A percentile compares a stretch with the other conserved stretches of the same genome.
These are phyloP conservation scores for Scaeva pyrastri DNA, from an alignment of 2,888 invertebrate genomes.

Conservation along the genomic window DNA sequence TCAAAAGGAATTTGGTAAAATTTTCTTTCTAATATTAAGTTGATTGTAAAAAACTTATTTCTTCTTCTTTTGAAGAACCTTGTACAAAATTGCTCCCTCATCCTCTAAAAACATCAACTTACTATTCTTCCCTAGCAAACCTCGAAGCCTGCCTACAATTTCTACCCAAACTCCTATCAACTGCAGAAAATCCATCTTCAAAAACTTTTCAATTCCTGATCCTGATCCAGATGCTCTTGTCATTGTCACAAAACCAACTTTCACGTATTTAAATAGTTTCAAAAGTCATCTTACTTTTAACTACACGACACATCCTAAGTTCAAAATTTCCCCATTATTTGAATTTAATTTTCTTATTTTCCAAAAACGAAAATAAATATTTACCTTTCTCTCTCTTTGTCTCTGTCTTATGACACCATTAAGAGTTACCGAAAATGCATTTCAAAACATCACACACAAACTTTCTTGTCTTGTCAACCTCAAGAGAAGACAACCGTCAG, in stretches of 20 bases:
- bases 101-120: too few species aligned
- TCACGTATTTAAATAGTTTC: background rate
- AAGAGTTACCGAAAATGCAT: constrained; percentile 56
- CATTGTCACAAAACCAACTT: background rate
- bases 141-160: too few species aligned
- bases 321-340: constrained; percentile 21
- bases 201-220: background rate
- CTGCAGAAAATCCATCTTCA: background rate
- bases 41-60: too few species aligned
- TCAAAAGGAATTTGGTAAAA: too few species aligned
- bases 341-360: constrained; percentile 53
- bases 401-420: constrained; percentile 20
- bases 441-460: constrained; percentile 37
- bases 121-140: too few species aligned
- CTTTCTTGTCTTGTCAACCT: constrained; percentile 5
- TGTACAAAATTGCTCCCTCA: too few species aligned
- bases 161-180: too few species aligned
- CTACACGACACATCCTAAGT: background rate
- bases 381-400: too few species aligned
- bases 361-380: background rate
- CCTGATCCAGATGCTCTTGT: too few species aligned
- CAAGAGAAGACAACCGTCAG: background rate
- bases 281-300: constrained; percentile 31
- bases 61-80: too few species aligned
- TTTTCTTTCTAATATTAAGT: too few species aligned